Evolutionary conservation across 2,888 invertebrate genomes (phyloP).

Genomic region (Endotricha flammealis): DNA sequence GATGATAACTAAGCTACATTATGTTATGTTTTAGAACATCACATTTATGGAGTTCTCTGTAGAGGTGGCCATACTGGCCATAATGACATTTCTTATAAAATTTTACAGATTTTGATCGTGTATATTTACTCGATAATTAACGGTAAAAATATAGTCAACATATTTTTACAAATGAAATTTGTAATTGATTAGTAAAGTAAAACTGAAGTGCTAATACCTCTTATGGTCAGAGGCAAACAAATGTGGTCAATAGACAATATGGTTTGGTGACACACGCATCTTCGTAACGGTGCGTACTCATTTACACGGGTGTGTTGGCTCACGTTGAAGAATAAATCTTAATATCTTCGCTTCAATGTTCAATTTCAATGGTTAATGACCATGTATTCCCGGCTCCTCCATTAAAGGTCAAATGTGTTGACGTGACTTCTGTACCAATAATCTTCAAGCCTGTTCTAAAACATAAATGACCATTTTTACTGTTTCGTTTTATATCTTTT

Average conservation of each 20-base stretch:
- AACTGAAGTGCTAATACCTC: constrained; percentile 12
- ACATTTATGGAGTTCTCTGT: too few relatives aligned
- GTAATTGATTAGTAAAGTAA: too few relatives aligned
- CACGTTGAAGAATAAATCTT: constrained; percentile 26
- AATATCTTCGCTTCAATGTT: constrained; percentile 26
- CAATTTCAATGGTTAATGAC: constrained; percentile 19
- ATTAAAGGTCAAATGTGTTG: constrained; percentile 52
- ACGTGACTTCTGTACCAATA: constrained; percentile 53
- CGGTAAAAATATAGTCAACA: too few relatives aligned
- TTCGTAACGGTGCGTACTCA: constrained; percentile 61
- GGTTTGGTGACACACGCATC: constrained; percentile 57
- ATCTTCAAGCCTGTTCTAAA: constrained; percentile 10
- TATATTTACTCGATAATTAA: not conserved
- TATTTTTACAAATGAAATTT: too few relatives aligned
- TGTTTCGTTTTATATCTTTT: not conserved
- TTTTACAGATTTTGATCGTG: too few relatives aligned
- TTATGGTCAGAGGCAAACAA: constrained; percentile 41
- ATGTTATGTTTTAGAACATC: too few relatives aligned
- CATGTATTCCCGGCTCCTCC: constrained; percentile 28
- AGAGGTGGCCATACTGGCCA: too few relatives aligned
- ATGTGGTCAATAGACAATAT: constrained; percentile 48
- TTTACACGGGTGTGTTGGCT: constrained; percentile 35
- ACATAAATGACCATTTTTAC: not conserved
- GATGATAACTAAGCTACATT: not conserved
- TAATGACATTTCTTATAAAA: too few relatives aligned